Base-by-base conservation (phyloP, 2,797 vertebrate genomes). In the Leptatherina wallacei region DNA sequence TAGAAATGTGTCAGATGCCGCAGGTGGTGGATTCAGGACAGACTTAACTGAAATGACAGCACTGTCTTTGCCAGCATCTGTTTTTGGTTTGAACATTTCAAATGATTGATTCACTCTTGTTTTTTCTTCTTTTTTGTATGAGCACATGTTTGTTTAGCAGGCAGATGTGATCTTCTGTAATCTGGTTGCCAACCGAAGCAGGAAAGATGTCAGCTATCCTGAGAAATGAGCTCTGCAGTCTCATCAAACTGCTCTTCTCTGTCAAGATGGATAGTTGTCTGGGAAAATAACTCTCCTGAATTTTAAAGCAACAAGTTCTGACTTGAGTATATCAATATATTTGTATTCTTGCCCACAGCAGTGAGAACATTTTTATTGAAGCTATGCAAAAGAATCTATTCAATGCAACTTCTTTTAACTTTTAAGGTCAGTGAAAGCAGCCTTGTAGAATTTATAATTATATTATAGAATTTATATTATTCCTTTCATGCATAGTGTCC, bases 1-100 rank as follows among this genome's bases (percentile, higher is more conserved):
- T 88, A 87, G 87, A 86, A 90, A 81, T 63, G 68, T 75, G 82
- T 81, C 82, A 61, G 72, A 68, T 42, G 77, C 65, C 63, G 55
- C 59, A 69, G 71, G 78, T 72, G 59, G 2, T 61, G 58, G 58
- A 63, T 61, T 71, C 67, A 65, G 47, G 75, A 76, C 29, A 27
- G 55, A 69, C 40, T 35, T 18, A 70, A 64, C 22, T 10, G 16
- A 60, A 69, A 27, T 24, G 18, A 68, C 69, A 65, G 12, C 13
- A 35, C 35, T 22, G 13, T 65, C 51, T 80, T 55, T 59, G 30
- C 56, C 38, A 22, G 61, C 29, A 36, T 69, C 38, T 33, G 11
- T 33, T 61, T 54, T 52, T 40, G 4, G 2, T 61, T 63, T 65
- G 0, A 66, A 69, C 20, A 52, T 72, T 67, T 67, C 6, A 71